Evolutionary conservation across 2,113 vertebrate genomes (phyloP).

Genomic region (Oostethus manadensis): DNA sequence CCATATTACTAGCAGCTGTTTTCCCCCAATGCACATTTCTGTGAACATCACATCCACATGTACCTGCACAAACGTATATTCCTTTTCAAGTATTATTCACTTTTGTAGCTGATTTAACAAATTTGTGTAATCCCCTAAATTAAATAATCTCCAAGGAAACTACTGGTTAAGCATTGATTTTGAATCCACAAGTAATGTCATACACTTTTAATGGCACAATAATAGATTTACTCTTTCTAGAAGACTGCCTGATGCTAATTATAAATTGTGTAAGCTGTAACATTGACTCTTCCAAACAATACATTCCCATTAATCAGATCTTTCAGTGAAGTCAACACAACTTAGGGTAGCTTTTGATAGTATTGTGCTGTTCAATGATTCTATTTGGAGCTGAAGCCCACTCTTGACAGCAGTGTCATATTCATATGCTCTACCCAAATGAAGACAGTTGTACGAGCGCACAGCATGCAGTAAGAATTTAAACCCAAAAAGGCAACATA

Average conservation of each 20-base stretch:
- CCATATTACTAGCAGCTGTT: slow-evolving; percentile 4
- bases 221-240: slow-evolving; percentile 4
- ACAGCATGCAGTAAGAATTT: slow-evolving; percentile 53
- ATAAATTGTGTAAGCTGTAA: slow-evolving; percentile 12
- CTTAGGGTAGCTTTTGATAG: slow-evolving; percentile 8
- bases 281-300: slow-evolving; percentile 20
- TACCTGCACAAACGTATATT: neutral
- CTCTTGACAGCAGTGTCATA: slow-evolving; percentile 1
- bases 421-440: slow-evolving; percentile 17
- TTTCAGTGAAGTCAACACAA: neutral
- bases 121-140: slow-evolving; percentile 8
- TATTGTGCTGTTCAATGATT: slow-evolving; percentile 2
- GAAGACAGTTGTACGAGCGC: slow-evolving; percentile 16
- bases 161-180: slow-evolving; percentile 3
- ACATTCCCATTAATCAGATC: slow-evolving; percentile 21
- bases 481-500: slow-evolving; percentile 49
- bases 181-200: slow-evolving; percentile 17
- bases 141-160: slow-evolving; percentile 15
- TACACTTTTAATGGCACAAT: slow-evolving; percentile 37
- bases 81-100: neutral
- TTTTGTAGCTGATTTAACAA: neutral
- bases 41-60: neutral
- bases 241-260: slow-evolving; percentile 5
- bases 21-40: slow-evolving; percentile 20
- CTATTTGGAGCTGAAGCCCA: neutral